Evolutionary conservation across 2,888 invertebrate species (phyloP).

Genomic region (Sphaerophoria taeniata): DNA sequence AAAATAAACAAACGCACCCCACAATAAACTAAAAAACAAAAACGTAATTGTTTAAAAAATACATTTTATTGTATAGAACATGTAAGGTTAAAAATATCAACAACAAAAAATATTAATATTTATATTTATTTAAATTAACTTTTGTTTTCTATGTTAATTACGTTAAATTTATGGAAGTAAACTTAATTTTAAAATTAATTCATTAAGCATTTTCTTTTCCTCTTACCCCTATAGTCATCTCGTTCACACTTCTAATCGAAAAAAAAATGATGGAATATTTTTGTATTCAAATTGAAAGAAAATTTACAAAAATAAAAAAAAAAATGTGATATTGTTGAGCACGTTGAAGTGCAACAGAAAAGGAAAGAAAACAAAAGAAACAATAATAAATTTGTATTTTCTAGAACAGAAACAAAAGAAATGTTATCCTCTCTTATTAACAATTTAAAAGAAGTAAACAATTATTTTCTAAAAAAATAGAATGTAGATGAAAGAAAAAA

Average conservation of each 20-base stretch:
- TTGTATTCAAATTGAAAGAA: slow-evolving; percentile 55
- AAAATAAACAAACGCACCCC: slow-evolving; percentile 50
- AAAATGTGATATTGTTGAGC: slow-evolving; percentile 65
- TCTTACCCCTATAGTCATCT: slow-evolving; percentile 40
- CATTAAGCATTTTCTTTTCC: slow-evolving; percentile 22
- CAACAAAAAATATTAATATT: slow-evolving; percentile 5
- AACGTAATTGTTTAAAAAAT: slow-evolving; percentile 23
- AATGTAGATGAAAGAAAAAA: slow-evolving; percentile 3
- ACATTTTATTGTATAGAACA: slow-evolving; percentile 52
- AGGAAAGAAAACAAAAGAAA: slow-evolving; percentile 38
- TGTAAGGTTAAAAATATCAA: slow-evolving; percentile 43
- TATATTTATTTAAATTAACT: slow-evolving; percentile 57
- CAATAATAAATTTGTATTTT: slow-evolving; percentile 61
- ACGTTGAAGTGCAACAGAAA: slow-evolving; percentile 29
- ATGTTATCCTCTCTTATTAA: slow-evolving; percentile 51
- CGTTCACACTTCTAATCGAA: slow-evolving; percentile 41
- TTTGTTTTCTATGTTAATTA: slow-evolving; percentile 44
- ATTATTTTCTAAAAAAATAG: slow-evolving; percentile 39
- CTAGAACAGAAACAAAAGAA: slow-evolving; percentile 27
- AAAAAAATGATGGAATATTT: slow-evolving; percentile 43
- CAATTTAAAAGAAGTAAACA: background rate
- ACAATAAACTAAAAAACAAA: slow-evolving; percentile 51
- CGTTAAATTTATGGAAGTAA: slow-evolving; percentile 40
- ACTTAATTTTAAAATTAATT: slow-evolving; percentile 53
- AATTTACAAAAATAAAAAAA: slow-evolving; percentile 64